Conservation (phyloP, 2,797 vertebrate species). For the Halcyon badia region DNA sequence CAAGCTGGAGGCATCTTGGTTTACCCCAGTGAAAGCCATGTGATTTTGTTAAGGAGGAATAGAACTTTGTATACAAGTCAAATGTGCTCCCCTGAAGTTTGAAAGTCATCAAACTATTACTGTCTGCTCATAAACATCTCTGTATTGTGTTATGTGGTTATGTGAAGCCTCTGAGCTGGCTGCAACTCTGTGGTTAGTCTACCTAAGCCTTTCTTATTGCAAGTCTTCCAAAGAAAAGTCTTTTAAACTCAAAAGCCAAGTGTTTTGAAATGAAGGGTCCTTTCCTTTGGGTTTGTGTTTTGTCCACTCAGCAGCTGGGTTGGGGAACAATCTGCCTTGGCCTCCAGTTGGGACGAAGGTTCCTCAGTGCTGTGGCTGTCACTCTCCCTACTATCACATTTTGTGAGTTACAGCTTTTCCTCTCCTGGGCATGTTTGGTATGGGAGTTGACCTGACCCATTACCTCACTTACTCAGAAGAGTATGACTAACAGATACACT, state of each 20-base stretch:
- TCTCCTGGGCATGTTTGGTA: background rate
- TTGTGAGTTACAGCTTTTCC: background rate
- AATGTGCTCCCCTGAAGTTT: background rate
- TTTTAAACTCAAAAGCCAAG: background rate
- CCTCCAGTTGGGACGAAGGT: background rate
- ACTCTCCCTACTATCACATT: background rate
- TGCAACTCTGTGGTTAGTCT: background rate
- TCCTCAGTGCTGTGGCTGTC: background rate
- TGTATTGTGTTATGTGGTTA: background rate
- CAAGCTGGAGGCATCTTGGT: background rate
- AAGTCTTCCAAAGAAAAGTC: background rate
- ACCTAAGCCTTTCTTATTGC: background rate
- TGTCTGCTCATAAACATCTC: background rate
- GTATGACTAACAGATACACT: accelerated
- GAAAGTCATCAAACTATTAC: background rate
- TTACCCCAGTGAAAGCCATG: background rate
- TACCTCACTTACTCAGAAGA: background rate
- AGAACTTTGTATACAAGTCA: background rate
- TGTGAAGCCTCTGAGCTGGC: background rate
- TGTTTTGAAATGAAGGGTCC: background rate
- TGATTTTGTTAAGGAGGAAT: background rate
- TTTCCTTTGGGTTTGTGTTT: background rate
- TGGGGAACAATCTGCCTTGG: background rate
- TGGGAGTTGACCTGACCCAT: background rate
- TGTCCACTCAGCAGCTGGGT: background rate